Conservation (phyloP, 1,140 invertebrate genomes). For the Apocrypta bakeri region DNA sequence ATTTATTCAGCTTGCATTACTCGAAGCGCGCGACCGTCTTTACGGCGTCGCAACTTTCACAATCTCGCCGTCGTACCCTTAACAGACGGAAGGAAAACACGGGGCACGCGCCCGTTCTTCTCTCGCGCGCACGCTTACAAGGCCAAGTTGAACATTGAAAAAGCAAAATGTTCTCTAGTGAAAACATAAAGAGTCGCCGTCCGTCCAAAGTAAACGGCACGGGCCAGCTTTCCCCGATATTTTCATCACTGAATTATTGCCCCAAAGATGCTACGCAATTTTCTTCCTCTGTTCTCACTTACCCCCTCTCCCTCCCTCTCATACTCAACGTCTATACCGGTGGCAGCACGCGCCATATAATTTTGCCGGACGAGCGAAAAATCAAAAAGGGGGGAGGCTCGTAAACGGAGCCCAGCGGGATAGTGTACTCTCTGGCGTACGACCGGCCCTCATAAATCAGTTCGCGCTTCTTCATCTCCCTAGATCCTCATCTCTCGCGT, state of each 20-base stretch:
- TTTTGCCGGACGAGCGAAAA: constrained; percentile 51
- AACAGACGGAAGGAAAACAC: not conserved
- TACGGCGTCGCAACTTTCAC: not conserved
- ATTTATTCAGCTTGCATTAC: too few relatives aligned
- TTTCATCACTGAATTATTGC: constrained; percentile 36
- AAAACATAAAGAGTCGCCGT: too few relatives aligned
- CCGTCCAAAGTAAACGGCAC: too few relatives aligned
- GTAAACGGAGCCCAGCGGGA: constrained; percentile 51
- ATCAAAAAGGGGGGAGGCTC: constrained; percentile 31
- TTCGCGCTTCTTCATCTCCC: constrained; percentile 12
- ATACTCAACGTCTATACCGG: not conserved
- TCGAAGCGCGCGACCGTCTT: not conserved
- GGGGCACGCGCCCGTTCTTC: constrained; percentile 23
- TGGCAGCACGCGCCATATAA: constrained; percentile 55
- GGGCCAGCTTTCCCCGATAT: constrained; percentile 18
- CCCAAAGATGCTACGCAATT: not conserved
- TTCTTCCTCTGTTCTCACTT: not conserved
- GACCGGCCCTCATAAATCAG: constrained; percentile 46
- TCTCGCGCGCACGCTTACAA: not conserved
- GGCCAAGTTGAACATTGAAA: not conserved
- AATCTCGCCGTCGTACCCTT: not conserved
- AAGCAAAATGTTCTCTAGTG: too few relatives aligned
- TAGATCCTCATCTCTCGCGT: not conserved
- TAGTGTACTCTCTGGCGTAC: not conserved
- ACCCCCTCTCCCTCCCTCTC: not conserved